Evolutionary conservation across 2,888 invertebrate genomes (phyloP), one percentile per base, ranked within the genome.

Genomic region (Drosophila kokeensis): DNA sequence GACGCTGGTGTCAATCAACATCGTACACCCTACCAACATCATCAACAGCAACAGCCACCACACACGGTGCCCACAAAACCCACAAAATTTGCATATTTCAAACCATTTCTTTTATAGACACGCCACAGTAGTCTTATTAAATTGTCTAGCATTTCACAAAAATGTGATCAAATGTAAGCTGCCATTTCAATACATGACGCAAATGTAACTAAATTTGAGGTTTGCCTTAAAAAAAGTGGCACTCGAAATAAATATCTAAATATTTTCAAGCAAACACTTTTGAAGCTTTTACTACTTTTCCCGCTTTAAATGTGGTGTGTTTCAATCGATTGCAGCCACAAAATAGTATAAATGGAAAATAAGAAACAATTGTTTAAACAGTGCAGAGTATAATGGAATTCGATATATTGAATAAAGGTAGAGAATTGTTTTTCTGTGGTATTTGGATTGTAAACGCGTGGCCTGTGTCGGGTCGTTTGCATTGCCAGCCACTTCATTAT

Each of bases 401-500:
- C 58, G 55, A 65, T 62, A 15, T 36, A 52, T 60, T 57, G 74
- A 54, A 49, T 62, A 38, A 53, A 38, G 30, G 21, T n/a, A 38
- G 55, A 49, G 40, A 63, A 65, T 59, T 52, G 65, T 70, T 63
- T 66, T 76, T 76, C 29, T 80, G 66, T 58, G 62, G 60, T 70
- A 53, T 73, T 73, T 50, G 42, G 36, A 63, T 49, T 64, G 77
- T 57, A 32, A 55, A 48, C 45, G 53, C 63, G 52, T 70, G 58
- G 67, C 75, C 63, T 61, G 24, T 36, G 27, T 8, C 13, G 73
- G 61, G 60, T 79, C 73, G 78, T 77, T 79, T 79, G 81, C 81
- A 73, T 66, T 79, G 79, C 45, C 58, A 64, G 78, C 59, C 68
- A 79, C 83, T 84, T 84, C 76, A 87, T 89, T 82, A 89, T 87